Evolutionary conservation across 2,113 vertebrate genomes (phyloP).

Genomic region (Megalops atlanticus): DNA sequence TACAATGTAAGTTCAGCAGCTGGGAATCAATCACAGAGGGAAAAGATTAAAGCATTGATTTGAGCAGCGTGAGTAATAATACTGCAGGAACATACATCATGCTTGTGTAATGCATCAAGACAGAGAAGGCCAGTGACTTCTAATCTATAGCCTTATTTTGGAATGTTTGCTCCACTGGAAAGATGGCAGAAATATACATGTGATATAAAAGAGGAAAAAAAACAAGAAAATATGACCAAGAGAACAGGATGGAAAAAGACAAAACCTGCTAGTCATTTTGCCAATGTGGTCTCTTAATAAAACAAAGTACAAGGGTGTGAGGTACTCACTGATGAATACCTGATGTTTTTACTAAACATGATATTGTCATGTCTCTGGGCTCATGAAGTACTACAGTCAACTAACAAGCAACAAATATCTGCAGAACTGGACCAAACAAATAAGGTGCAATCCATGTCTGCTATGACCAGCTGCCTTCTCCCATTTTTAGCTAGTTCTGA

Average conservation of each 20-base stretch:
- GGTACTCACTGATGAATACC: too few species aligned
- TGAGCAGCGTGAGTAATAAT: conserved; percentile 76
- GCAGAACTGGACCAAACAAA: too few species aligned
- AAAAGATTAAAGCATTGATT: conserved; percentile 76
- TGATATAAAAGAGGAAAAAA: conserved; percentile 58
- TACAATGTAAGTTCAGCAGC: conserved; percentile 60
- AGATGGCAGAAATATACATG: conserved; percentile 53
- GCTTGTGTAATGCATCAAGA: conserved; percentile 67
- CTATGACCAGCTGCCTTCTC: too few species aligned
- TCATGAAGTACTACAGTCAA: too few species aligned
- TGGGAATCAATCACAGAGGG: conserved; percentile 72
- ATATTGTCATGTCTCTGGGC: background rate
- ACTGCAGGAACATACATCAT: conserved; percentile 75
- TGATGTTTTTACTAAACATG: too few species aligned
- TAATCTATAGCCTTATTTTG: conserved; percentile 80
- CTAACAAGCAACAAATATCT: too few species aligned
- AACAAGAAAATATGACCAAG: conserved; percentile 40
- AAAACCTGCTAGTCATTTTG: background rate
- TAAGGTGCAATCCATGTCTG: too few species aligned
- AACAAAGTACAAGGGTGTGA: too few species aligned
- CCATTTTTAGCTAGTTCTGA: too few species aligned
- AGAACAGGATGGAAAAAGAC: conserved; percentile 39
- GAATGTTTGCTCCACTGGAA: conserved; percentile 57
- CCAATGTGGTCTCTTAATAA: background rate
- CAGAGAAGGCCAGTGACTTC: conserved; percentile 74